These are phyloP conservation scores for Idaea straminata DNA, from an alignment of 2,888 invertebrate species.

Conservation along the genomic window DNA sequence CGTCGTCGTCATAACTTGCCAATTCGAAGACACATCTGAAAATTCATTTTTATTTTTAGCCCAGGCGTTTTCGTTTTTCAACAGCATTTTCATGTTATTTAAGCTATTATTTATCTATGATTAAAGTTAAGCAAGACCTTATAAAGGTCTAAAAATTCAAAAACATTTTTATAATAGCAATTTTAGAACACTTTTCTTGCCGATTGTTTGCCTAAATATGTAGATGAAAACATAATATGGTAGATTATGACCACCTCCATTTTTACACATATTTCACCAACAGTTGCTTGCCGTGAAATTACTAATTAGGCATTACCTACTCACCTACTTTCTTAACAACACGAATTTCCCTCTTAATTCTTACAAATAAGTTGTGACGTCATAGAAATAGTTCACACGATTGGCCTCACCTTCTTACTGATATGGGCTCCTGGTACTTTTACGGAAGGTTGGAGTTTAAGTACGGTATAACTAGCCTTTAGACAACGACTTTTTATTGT, in stretches of 20 bases:
- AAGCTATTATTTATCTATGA: no score
- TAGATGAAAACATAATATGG: neutral
- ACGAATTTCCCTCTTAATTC: neutral
- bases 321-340: neutral
- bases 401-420: slow-evolving; percentile 17
- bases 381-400: slow-evolving; percentile 18
- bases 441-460: slow-evolving; percentile 24
- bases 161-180: no score
- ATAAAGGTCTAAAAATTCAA: no score
- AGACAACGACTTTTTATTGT: neutral
- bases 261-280: neutral
- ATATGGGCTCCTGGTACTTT: slow-evolving; percentile 18
- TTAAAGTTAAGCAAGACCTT: no score
- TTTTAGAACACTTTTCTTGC: no score
- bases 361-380: slow-evolving; percentile 11
- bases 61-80: no score
- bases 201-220: neutral
- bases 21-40: no score
- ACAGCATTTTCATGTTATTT: no score
- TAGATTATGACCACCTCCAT: neutral
- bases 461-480: neutral
- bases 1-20: no score
- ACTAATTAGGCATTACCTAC: neutral
- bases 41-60: no score
- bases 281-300: slow-evolving; percentile 1